phyloP scores from a whole-genome alignment of 2,888 invertebrate species.

The Apotomis betuletana region DNA sequence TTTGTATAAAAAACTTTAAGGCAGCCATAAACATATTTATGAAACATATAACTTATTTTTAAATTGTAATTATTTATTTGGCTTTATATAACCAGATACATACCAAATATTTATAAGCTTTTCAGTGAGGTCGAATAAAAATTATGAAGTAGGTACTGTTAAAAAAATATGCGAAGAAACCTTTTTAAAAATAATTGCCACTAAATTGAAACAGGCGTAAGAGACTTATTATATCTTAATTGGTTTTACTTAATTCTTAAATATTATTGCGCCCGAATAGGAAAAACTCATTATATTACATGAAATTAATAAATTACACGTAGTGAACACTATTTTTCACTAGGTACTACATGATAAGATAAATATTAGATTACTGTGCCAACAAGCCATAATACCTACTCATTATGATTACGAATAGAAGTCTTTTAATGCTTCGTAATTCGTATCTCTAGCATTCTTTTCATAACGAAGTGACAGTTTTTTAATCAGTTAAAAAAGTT shows the following conservation, averaged over 20 bases:
- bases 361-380: too few relatives aligned
- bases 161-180: background rate
- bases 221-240: too few relatives aligned
- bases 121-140: background rate
- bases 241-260: too few relatives aligned
- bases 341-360: too few relatives aligned
- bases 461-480: constrained; percentile 2
- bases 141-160: background rate
- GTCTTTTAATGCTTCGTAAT: background rate
- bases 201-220: background rate
- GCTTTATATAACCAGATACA: background rate
- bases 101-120: background rate
- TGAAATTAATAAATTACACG: too few relatives aligned
- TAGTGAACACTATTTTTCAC: too few relatives aligned
- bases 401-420: background rate
- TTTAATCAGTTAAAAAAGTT: constrained; percentile 17
- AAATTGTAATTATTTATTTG: background rate
- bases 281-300: too few relatives aligned
- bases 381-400: background rate
- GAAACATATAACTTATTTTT: constrained; percentile 4
- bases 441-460: background rate
- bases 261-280: too few relatives aligned
- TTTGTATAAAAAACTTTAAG: background rate
- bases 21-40: constrained; percentile 1
- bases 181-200: background rate